These are phyloP conservation scores for Anastrepha ludens DNA, from an alignment of 1,140 invertebrate species.

Conservation along the genomic window DNA sequence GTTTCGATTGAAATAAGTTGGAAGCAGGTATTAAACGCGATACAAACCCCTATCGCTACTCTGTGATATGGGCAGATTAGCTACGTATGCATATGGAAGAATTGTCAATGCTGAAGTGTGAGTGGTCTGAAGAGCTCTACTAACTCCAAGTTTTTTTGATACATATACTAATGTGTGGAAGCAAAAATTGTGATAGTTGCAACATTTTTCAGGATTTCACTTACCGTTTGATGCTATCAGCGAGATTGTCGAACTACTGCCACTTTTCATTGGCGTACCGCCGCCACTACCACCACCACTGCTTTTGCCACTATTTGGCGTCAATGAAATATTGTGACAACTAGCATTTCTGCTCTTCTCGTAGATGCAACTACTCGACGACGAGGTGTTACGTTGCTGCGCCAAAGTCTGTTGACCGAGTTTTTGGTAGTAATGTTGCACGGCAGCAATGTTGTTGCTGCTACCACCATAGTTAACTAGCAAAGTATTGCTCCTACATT, in stretches of 20 bases:
- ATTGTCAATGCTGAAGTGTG: too few relatives aligned
- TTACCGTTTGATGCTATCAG: slow-evolving; percentile 57
- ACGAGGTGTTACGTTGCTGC: slow-evolving; percentile 62
- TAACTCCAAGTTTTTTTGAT: too few relatives aligned
- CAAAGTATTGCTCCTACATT: slow-evolving; percentile 59
- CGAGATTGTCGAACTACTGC: slow-evolving; percentile 44
- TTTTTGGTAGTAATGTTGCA: slow-evolving; percentile 63
- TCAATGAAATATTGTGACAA: slow-evolving; percentile 58
- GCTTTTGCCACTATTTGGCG: slow-evolving; percentile 58
- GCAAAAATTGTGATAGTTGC: background rate
- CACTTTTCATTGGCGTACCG: slow-evolving; percentile 24
- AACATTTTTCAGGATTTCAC: background rate
- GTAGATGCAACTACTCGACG: slow-evolving; percentile 67
- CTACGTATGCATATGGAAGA: too few relatives aligned
- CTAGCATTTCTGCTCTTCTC: slow-evolving; percentile 58
- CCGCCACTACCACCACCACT: background rate
- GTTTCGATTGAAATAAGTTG: too few relatives aligned
- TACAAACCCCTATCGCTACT: too few relatives aligned
- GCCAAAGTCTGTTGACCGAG: slow-evolving; percentile 61
- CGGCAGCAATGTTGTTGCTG: slow-evolving; percentile 61
- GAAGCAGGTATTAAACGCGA: too few relatives aligned
- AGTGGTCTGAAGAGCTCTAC: too few relatives aligned
- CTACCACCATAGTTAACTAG: slow-evolving; percentile 64
- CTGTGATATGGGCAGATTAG: too few relatives aligned
- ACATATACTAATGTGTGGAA: too few relatives aligned